Evolutionary conservation across 1,140 invertebrate species (phyloP), one percentile per base, ranked within the genome.

Genomic region (Dendrolimus kikuchii): DNA sequence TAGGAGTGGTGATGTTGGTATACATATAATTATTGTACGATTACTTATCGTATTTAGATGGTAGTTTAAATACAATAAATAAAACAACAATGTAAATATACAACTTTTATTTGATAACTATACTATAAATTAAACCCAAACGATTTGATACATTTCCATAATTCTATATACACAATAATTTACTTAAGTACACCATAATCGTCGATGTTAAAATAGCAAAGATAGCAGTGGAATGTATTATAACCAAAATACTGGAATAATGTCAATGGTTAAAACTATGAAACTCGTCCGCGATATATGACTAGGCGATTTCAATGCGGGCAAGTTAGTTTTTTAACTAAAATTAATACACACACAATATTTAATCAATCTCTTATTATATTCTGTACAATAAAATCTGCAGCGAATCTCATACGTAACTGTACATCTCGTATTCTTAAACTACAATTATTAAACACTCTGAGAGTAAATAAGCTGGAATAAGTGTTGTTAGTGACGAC

Each of bases 401-500:
- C 44, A 66, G 70, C 64, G 69, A 86, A 86, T 86, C 82, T 86
- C 82, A 86, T 81, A 71, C 77, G 82, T 86, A 86, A 86, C 82
- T 86, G 82, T 86, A 86, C 81, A 85, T 56, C 71, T 66, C 71
- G 74, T 65, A 71, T 59, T 63, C 49, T 57, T 51, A 55, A 51
- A 57, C 63, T 48, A 59, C 48, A 48, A 51, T 39, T 54, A 57
- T 40, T 7, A 42, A 50, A 51, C 38, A 52, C 40, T 47, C 51
- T 23, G 38, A 46, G 46, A 46, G 46, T 38, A 37, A 46, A 23
- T 23, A 23, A 23, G 23, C 23, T 23, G 38, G 40, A 49, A 45
- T 39, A 47, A 59, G 10, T 43, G 7, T 41, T 48, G 49, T 9
- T 38, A 49, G 36, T 23, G n/a, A 37, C 23, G 5, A 37, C 36